Evolutionary conservation across 1,140 invertebrate genomes (phyloP), one percentile per base, ranked within the genome.

Genomic region (Megalopta genalis): DNA sequence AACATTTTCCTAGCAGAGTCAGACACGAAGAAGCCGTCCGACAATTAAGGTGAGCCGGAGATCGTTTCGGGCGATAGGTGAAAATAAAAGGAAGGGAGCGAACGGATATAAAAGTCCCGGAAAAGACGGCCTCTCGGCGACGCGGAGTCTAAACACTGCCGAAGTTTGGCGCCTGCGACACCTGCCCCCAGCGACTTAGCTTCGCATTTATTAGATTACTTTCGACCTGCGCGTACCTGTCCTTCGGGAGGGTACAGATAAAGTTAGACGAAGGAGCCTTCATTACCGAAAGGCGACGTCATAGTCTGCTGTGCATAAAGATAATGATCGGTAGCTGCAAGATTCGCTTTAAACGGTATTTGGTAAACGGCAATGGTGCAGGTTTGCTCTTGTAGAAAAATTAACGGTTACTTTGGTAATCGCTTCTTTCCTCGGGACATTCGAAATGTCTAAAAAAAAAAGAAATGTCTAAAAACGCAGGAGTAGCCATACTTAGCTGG

Each of bases 201-300:
- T 10, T 49, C 9, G 23, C 0, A 59, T 66, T 64, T 78, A 78
- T 74, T 64, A 77, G 39, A 72, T 83, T 74, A 70, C 42, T 32
- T 59, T 46, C n/a, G 32, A 81, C 66, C 66, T 72, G 80, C 16
- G 39, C 16, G 6, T 57, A 82, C 67, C 57, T 71, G 71, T 18
- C n/a, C 27, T 10, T 0, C 1, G n/a, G 4, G 25, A 23, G 57
- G 37, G n/a, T 76, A 23, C 10, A 10, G 10, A 16, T 14, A 2
- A 37, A 62, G 23, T 74, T 9, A 14, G 5, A 0, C 6, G 32
- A 4, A 12, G 52, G 21, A 46, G n/a, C 18, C 42, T 52, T 10
- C 37, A 42, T 70, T 18, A 66, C 7, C 39, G n/a, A 39, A 59
- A 27, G 23, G 3, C 23, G 37, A 0, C 49, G 62, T 66, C 37